These are phyloP conservation scores for Amphiprion clarkii DNA, from an alignment of 2,797 vertebrate genomes.

Conservation along the genomic window DNA sequence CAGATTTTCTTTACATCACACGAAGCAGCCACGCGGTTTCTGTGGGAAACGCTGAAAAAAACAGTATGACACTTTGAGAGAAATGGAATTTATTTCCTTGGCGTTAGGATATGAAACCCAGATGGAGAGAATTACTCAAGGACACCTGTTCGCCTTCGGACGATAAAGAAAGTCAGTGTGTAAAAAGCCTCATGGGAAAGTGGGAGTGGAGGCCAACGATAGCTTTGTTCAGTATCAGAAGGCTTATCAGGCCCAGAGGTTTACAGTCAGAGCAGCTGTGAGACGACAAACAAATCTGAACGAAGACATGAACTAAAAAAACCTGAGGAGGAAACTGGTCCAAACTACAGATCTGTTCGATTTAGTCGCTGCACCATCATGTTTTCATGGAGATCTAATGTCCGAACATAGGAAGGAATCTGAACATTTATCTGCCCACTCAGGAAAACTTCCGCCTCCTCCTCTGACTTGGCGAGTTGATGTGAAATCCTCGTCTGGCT, in stretches of 20 bases:
- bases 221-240: conserved; percentile 34
- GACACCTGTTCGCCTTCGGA: conserved; percentile 35
- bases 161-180: neutral
- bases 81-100: conserved; percentile 30
- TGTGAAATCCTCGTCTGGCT: conserved; percentile 1
- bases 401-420: neutral
- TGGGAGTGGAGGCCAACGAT: conserved; percentile 2
- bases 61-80: neutral
- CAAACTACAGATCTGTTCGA: neutral
- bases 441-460: conserved; percentile 25
- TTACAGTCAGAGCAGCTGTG: conserved; percentile 26
- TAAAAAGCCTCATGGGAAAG: conserved; percentile 35
- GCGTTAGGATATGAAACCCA: neutral
- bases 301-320: neutral
- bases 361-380: neutral
- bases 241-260: conserved; percentile 25
- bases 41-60: conserved; percentile 16
- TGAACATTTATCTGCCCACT: neutral
- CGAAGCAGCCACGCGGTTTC: no score
- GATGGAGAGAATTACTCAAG: conserved; percentile 38
- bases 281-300: conserved; percentile 18
- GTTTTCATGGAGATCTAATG: neutral
- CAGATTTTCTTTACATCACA: no score
- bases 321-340: neutral
- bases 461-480: neutral